Conservation (phyloP, 2,888 invertebrate species). For the Polyploca ridens region DNA sequence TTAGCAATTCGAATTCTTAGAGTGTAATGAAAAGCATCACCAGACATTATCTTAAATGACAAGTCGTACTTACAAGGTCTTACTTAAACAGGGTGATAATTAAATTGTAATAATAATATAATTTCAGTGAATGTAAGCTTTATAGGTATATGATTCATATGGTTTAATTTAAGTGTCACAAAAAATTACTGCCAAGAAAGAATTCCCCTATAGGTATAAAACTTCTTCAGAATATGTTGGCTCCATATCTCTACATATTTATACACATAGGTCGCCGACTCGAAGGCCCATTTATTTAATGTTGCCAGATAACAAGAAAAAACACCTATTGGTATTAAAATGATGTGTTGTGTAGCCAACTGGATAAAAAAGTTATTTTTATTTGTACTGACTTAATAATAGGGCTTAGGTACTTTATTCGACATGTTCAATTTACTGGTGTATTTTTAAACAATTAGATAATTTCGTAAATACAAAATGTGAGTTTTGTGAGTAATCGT, state of each 20-base stretch:
- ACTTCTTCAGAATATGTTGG: not conserved
- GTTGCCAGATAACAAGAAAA: no score
- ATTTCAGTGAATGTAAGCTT: not conserved
- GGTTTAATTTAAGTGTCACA: not conserved
- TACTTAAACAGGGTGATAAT: constrained; percentile 6
- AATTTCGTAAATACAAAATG: not conserved
- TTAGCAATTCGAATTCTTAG: not conserved
- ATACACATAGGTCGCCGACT: no score
- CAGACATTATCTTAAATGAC: not conserved
- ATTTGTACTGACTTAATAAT: not conserved
- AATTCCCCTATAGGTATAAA: not conserved
- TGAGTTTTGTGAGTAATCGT: not conserved
- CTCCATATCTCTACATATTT: no score
- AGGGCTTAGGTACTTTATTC: no score
- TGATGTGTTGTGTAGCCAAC: not conserved
- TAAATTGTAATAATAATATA: constrained; percentile 2
- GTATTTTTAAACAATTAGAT: not conserved
- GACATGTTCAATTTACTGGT: not conserved
- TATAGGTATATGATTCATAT: not conserved
- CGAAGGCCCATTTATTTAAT: no score
- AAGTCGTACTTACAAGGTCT: constrained; percentile 7
- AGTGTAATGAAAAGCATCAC: not conserved
- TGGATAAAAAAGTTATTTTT: not conserved
- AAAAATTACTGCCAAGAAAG: not conserved
- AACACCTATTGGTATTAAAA: no score